Base-by-base conservation (phyloP, 2,888 invertebrate species). In the Ophioninae sp. region DNA sequence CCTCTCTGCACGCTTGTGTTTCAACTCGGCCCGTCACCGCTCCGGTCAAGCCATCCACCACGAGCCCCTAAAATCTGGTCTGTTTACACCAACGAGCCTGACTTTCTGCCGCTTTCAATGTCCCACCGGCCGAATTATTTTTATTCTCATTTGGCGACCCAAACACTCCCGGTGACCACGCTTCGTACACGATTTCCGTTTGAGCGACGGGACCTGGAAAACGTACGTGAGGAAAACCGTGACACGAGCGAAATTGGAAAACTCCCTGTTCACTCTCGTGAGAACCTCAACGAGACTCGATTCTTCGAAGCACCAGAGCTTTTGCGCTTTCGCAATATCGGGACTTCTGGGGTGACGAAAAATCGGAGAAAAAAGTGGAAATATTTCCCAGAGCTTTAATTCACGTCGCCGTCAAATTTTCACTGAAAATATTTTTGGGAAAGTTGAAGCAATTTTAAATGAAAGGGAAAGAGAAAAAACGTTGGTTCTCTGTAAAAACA, bases 61-160 rank as follows among this genome's bases (percentile, higher is more conserved):
- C 30, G 30, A 30, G 37, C 13, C 37, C 37, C 7, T 59, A 39
- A 10, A 9, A 61, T 30, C n/a, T 22, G 17, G 8, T 13, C 30
- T 22, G 61, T 65, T n/a, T n/a, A 63, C 13, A 61, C 41, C 30
- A 30, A 51, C 81, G 7, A 20, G 56, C 2, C 41, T 9, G 67
- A 22, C 20, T 71, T 76, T 75, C 72, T 59, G 65, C 71, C 71
- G 79, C 79, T 79, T 59, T 59, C 79, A 79, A 74, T 30, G 37
- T 73, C 56, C 74, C 56, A 75, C 79, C 75, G 51, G 75, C 67
- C 67, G 80, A 63, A 80, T 80, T 83, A 77, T 82, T 75, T 71
- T 30, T 51, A 13, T 6, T 44, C 23, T 68, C 51, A 20, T 44
- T 68, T 22, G 8, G 17, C 9, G 23, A 68, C 17, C 44, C 17